These are phyloP conservation scores for Crypturellus tataupa DNA, from an alignment of 2,797 vertebrate genomes.

Conservation along the genomic window DNA sequence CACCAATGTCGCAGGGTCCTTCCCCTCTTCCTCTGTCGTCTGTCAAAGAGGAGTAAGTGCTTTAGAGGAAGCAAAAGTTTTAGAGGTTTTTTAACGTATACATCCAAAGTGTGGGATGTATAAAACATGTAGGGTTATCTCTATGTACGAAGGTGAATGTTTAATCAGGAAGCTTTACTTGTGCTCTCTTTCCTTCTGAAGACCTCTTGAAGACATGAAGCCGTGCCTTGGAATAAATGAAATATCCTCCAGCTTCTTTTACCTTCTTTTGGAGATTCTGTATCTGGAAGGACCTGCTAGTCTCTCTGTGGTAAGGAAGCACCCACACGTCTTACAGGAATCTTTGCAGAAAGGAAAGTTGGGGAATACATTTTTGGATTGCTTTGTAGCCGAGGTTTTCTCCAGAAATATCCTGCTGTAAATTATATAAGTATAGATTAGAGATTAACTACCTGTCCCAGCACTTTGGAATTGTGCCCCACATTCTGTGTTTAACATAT, in stretches of 20 bases:
- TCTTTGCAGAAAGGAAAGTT: neutral
- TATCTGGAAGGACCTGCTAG: slow-evolving; percentile 86
- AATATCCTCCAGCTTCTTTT: slow-evolving; percentile 94
- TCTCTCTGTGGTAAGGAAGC: slow-evolving; percentile 86
- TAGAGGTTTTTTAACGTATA: neutral
- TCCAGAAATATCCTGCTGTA: neutral
- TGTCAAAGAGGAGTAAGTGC: slow-evolving; percentile 95
- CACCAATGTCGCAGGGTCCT: slow-evolving; percentile 82
- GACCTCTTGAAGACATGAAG: slow-evolving; percentile 91
- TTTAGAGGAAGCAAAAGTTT: neutral
- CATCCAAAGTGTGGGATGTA: neutral
- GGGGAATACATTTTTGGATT: neutral
- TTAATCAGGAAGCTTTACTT: neutral
- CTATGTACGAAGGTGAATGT: neutral
- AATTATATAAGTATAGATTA: neutral
- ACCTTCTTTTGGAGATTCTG: slow-evolving; percentile 90
- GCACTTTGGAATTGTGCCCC: neutral
- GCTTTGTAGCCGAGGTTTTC: neutral
- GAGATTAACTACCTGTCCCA: neutral
- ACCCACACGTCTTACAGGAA: neutral
- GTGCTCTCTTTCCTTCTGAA: slow-evolving; percentile 70
- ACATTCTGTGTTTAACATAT: neutral
- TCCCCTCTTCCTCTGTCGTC: slow-evolving; percentile 84
- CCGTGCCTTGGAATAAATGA: slow-evolving; percentile 91
- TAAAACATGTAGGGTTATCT: neutral